Percentiles rank a stretch among this genome's conserved stretches.
Evolutionary conservation across 2,888 invertebrate species (phyloP).

Genomic region (Tenthredo livida): DNA sequence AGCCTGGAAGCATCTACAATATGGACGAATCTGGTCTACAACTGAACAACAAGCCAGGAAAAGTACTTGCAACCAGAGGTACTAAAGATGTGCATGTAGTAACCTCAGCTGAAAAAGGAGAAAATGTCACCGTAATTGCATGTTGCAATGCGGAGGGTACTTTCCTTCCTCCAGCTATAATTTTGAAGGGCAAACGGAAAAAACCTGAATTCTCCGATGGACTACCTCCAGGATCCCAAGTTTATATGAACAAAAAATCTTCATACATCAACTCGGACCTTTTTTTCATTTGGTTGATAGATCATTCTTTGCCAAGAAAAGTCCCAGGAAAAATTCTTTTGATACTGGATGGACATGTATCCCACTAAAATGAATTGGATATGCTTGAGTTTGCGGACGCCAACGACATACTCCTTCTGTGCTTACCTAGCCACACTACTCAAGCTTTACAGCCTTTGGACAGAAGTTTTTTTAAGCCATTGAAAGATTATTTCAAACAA

Average conservation of each 20-base stretch:
- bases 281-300: too few species aligned
- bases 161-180: conserved; percentile 65
- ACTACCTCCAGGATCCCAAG: too few species aligned
- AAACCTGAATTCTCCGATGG: conserved; percentile 64
- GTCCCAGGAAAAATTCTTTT: too few species aligned
- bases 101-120: conserved; percentile 66
- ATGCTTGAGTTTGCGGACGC: conserved; percentile 62
- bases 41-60: conserved; percentile 72
- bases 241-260: too few species aligned
- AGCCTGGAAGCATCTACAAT: conserved; percentile 70
- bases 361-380: conserved; percentile 62
- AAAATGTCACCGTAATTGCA: conserved; percentile 69
- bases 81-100: conserved; percentile 62
- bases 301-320: too few species aligned
- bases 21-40: too few species aligned
- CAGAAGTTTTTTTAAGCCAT: conserved; percentile 64
- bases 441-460: conserved; percentile 67
- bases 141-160: conserved; percentile 72
- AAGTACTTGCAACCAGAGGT: conserved; percentile 71
- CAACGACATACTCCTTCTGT: conserved; percentile 65
- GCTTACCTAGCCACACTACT: conserved; percentile 67
- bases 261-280: too few species aligned
- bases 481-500: conserved; percentile 63
- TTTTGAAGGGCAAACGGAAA: conserved; percentile 67
- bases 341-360: conserved; percentile 69